Conservation (phyloP, 2,797 vertebrate genomes). For the Poeciliopsis paucimaculata region DNA sequence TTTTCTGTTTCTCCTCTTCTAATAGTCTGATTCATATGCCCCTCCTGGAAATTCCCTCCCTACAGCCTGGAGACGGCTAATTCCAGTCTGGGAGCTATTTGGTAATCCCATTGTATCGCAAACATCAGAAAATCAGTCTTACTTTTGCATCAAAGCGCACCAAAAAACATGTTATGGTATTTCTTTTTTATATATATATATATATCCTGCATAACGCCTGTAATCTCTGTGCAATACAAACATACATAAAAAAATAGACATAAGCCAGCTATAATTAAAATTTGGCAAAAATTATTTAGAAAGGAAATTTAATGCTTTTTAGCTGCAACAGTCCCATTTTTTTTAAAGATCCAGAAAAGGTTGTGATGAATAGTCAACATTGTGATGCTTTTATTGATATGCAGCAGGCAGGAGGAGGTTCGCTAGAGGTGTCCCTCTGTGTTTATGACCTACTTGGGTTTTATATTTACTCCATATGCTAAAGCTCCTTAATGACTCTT, state of each 20-base stretch:
- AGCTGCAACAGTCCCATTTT: background rate
- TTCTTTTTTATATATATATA: too few species aligned
- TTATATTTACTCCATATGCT: conserved; percentile 51
- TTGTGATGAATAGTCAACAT: conserved; percentile 32
- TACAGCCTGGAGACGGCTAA: conserved; percentile 45
- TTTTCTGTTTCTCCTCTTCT: conserved; percentile 69
- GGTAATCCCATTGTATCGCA: conserved; percentile 36
- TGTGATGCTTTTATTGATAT: conserved; percentile 38
- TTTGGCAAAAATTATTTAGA: background rate
- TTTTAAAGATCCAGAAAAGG: conserved; percentile 10
- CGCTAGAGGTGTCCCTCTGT: conserved; percentile 35
- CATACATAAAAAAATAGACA: conserved; percentile 13
- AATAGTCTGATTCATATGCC: conserved; percentile 73
- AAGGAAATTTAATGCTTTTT: background rate
- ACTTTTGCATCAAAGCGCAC: conserved; percentile 73
- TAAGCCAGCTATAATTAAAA: conserved; percentile 14
- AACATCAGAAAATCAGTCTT: conserved; percentile 64
- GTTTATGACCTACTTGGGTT: conserved; percentile 49
- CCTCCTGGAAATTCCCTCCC: conserved; percentile 45
- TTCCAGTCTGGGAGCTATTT: conserved; percentile 57
- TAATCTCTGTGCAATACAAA: conserved; percentile 61
- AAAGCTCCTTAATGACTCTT: conserved; percentile 40
- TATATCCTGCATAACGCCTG: conserved; percentile 41
- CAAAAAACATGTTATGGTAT: conserved; percentile 45
- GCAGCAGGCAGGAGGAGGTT: conserved; percentile 32